phyloP scores from a whole-genome alignment of 2,888 invertebrate genomes.

The Ctena decussata region DNA sequence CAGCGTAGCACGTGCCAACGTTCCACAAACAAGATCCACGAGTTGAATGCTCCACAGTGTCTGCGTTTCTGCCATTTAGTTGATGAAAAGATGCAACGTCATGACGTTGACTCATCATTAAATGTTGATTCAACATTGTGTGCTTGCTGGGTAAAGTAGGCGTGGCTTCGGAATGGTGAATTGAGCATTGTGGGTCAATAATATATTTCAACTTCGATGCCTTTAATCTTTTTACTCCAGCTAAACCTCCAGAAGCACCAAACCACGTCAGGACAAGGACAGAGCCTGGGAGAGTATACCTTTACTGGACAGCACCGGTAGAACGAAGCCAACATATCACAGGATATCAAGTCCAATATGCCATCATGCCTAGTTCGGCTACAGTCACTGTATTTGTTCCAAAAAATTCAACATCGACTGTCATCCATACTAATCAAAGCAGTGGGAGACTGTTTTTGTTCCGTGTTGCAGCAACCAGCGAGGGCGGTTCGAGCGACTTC shows the following conservation, averaged over 20 bases:
- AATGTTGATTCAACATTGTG: no score
- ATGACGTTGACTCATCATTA: no score
- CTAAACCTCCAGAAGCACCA: background rate
- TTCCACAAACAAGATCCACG: no score
- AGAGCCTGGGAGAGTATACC: background rate
- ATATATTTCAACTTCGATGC: no score
- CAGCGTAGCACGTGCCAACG: no score
- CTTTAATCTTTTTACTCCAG: background rate
- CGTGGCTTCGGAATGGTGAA: no score
- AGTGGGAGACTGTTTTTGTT: background rate
- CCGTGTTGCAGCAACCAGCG: background rate
- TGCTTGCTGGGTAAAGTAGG: no score
- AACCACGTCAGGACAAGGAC: background rate
- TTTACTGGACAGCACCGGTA: background rate
- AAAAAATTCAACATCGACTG: background rate
- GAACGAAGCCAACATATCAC: background rate
- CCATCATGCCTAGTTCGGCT: background rate
- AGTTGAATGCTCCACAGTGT: no score
- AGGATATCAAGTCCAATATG: background rate
- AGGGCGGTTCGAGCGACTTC: background rate
- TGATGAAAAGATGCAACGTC: no score
- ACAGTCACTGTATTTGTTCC: background rate
- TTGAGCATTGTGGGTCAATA: no score
- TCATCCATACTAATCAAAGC: background rate
- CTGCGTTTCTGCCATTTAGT: no score